These are phyloP conservation scores for Atrina japonica DNA, from an alignment of 2,888 invertebrate species.

Conservation along the genomic window DNA sequence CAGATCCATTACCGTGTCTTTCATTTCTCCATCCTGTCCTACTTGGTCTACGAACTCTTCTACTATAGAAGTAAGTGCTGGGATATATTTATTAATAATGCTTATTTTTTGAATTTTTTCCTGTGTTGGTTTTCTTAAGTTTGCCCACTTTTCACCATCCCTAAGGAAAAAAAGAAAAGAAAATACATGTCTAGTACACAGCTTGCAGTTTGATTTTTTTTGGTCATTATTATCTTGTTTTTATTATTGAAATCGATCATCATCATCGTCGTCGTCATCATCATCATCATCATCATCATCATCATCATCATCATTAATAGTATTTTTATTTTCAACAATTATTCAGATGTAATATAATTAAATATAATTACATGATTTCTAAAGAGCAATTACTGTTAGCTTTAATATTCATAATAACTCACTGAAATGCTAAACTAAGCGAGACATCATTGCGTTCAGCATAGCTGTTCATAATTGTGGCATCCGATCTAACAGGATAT, in stretches of 20 bases:
- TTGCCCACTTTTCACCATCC: slow-evolving; percentile 23
- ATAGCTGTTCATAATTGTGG: slow-evolving; percentile 10
- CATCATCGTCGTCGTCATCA: too few species aligned
- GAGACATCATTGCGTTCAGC: slow-evolving; percentile 1
- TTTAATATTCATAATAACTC: too few species aligned
- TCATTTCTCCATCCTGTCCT: neutral
- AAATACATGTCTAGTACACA: too few species aligned
- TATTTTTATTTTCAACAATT: too few species aligned
- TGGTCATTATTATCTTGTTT: too few species aligned
- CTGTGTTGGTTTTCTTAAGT: slow-evolving; percentile 15
- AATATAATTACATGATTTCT: too few species aligned
- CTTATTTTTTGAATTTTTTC: slow-evolving; percentile 6
- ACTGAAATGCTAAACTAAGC: slow-evolving; percentile 29
- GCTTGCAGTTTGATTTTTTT: too few species aligned
- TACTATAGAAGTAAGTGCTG: slow-evolving; percentile 3
- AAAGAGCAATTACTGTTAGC: too few species aligned
- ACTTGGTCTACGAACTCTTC: slow-evolving; percentile 8
- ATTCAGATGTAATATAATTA: too few species aligned
- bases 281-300: too few species aligned
- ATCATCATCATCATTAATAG: too few species aligned
- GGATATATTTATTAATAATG: slow-evolving; percentile 6
- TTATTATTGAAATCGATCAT: too few species aligned
- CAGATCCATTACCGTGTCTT: neutral
- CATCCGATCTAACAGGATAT: slow-evolving; percentile 6
- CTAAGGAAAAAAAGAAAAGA: neutral